phyloP scores from a whole-genome alignment of 2,113 vertebrate genomes.

The Ancistrus triradiatus region DNA sequence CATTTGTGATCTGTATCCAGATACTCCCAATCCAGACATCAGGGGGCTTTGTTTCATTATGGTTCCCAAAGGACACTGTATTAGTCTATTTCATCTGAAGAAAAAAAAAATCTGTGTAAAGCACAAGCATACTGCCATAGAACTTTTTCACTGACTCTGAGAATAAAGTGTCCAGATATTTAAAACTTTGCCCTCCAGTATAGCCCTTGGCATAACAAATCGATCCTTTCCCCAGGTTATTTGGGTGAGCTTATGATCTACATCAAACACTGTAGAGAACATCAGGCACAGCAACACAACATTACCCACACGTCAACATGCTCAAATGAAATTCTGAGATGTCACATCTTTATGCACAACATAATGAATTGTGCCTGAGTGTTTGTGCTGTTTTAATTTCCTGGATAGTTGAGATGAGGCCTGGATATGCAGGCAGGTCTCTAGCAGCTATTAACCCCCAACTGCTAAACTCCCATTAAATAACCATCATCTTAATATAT shows the following conservation, averaged over 20 bases:
- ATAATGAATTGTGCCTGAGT: constrained; percentile 22
- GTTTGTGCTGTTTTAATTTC: constrained; percentile 9
- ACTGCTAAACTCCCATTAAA: constrained; percentile 49
- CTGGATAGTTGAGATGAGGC: constrained; percentile 34
- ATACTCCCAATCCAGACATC: background rate
- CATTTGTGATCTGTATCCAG: background rate
- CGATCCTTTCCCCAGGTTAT: constrained; percentile 20
- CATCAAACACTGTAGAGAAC: constrained; percentile 4
- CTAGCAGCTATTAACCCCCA: constrained; percentile 46
- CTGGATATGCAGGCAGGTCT: constrained; percentile 34
- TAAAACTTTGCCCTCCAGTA: constrained; percentile 35
- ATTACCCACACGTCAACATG: constrained; percentile 1
- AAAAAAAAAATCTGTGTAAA: constrained; percentile 17
- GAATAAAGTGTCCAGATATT: constrained; percentile 23
- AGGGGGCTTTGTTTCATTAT: background rate
- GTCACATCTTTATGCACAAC: constrained; percentile 15
- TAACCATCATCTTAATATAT: constrained; percentile 48
- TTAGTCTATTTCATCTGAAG: background rate
- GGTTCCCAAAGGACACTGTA: background rate
- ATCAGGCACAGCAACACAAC: background rate
- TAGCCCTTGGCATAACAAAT: constrained; percentile 37
- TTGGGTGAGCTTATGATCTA: constrained; percentile 11
- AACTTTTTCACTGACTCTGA: background rate
- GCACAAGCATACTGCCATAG: constrained; percentile 9
- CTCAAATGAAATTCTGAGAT: constrained; percentile 5